Conservation (phyloP, 2,797 vertebrate genomes). For the Hippocampus kuda region DNA sequence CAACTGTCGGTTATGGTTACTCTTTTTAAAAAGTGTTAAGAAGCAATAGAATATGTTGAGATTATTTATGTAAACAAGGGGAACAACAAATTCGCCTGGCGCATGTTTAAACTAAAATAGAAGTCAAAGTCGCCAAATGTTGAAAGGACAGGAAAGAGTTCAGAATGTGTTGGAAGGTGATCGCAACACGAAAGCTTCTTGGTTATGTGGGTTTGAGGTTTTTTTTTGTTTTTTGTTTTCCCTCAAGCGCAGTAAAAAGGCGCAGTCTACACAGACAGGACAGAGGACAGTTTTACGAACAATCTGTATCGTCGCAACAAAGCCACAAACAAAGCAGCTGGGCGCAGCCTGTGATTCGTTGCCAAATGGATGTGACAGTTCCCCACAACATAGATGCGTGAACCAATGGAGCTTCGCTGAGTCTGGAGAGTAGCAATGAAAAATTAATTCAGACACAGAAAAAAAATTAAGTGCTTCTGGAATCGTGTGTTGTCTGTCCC, state of each 20-base stretch:
- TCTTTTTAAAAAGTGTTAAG: not conserved
- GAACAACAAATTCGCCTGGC: too few relatives aligned
- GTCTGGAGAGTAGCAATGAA: constrained; percentile 72
- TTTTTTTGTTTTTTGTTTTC: constrained; percentile 12
- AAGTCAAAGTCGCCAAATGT: not conserved
- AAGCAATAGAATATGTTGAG: not conserved
- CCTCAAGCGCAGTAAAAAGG: constrained; percentile 47
- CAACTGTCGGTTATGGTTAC: not conserved
- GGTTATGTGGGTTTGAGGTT: constrained; percentile 42
- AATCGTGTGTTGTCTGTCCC: constrained; percentile 70
- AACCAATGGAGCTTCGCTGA: constrained; percentile 66
- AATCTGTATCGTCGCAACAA: constrained; percentile 38
- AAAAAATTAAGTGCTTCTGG: constrained; percentile 78
- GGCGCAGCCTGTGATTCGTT: constrained; percentile 61
- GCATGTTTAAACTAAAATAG: too few relatives aligned
- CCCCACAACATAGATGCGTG: constrained; percentile 64
- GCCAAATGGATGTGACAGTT: constrained; percentile 61
- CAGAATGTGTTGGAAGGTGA: constrained; percentile 38
- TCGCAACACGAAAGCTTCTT: constrained; percentile 32
- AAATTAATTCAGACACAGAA: constrained; percentile 81
- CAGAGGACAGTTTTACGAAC: constrained; percentile 52
- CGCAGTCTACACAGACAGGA: constrained; percentile 39
- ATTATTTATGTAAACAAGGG: too few relatives aligned
- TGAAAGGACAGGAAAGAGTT: constrained; percentile 25
- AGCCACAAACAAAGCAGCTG: constrained; percentile 57